Conservation (phyloP, 2,797 vertebrate genomes). For the Taenioides sp. region DNA sequence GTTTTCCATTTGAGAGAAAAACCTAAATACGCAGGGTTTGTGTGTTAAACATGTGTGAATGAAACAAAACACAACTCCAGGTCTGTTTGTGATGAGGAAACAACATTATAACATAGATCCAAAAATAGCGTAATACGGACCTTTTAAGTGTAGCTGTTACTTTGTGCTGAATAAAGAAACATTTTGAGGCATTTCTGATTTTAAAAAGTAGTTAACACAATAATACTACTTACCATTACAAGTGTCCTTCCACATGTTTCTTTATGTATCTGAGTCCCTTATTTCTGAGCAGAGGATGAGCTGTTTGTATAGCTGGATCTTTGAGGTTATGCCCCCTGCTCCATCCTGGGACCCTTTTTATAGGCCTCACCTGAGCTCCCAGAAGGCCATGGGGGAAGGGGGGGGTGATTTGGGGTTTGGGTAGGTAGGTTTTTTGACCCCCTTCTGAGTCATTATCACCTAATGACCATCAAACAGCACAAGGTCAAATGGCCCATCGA, state of each 20-base stretch:
- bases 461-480: conserved; percentile 38
- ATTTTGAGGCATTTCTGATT: neutral
- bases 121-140: too few relatives aligned
- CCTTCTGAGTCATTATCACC: conserved; percentile 42
- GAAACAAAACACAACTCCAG: too few relatives aligned
- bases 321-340: conserved; percentile 33
- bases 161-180: neutral
- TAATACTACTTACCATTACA: conserved; percentile 62
- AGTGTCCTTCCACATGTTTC: conserved; percentile 75
- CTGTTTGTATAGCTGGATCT: conserved; percentile 34
- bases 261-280: conserved; percentile 15
- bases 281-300: conserved; percentile 14
- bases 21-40: too few relatives aligned
- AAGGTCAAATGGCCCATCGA: conserved; percentile 54
- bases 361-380: conserved; percentile 46
- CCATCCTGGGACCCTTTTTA: conserved; percentile 58
- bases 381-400: conserved; percentile 26
- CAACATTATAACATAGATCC: too few relatives aligned
- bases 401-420: conserved; percentile 13
- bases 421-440: conserved; percentile 7
- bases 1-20: too few relatives aligned
- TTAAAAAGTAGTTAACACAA: neutral
- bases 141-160: neutral
- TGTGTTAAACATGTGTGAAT: too few relatives aligned
- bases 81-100: too few relatives aligned